phyloP scores from a whole-genome alignment of 2,113 vertebrate species.

The Megaceryle maxima region DNA sequence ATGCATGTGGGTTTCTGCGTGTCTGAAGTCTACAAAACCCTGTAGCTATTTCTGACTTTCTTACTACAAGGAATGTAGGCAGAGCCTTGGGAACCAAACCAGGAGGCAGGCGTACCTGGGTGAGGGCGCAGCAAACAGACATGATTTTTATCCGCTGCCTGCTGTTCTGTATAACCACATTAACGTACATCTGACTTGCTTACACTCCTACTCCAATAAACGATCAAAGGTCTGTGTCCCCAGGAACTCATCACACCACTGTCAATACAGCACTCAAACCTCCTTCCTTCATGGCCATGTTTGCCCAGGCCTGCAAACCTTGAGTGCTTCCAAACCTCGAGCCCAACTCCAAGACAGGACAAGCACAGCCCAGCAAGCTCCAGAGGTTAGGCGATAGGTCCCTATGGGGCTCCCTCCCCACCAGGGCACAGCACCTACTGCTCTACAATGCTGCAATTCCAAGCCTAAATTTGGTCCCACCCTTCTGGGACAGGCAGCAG shows the following conservation, averaged over 20 bases:
- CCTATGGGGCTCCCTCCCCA: accelerated
- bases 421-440: not conserved
- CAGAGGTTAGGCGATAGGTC: accelerated
- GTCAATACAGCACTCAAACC: not conserved
- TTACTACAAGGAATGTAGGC: conserved; percentile 31
- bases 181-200: conserved; percentile 24
- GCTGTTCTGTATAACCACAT: conserved; percentile 23
- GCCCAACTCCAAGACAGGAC: not conserved
- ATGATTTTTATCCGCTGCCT: conserved; percentile 8
- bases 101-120: not conserved
- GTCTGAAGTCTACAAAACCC: conserved; percentile 14
- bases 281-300: not conserved
- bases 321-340: not conserved
- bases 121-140: not conserved
- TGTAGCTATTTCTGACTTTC: conserved; percentile 43
- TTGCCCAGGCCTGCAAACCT: not conserved
- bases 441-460: not conserved
- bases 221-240: conserved; percentile 34
- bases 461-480: not conserved
- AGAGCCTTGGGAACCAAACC: conserved; percentile 15
- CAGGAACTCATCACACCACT: not conserved
- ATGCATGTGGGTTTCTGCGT: not conserved
- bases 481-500: conserved; percentile 26
- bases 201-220: conserved; percentile 4
- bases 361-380: accelerated